Conservation (phyloP, 1,140 invertebrate species). For the Drosophila orena region DNA sequence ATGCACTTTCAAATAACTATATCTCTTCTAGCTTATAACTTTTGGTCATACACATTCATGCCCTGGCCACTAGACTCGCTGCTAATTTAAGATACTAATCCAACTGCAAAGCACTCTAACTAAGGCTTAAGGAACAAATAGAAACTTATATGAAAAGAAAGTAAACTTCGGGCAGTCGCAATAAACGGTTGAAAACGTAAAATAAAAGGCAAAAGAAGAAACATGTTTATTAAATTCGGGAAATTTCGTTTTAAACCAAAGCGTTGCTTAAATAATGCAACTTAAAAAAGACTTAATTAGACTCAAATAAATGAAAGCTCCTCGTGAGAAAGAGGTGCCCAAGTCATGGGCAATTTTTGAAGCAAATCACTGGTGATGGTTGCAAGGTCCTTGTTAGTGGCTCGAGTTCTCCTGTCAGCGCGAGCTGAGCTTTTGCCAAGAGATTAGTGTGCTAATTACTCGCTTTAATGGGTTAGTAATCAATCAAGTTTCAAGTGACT, state of each 20-base stretch:
- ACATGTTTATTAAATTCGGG: neutral
- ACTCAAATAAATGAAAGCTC: neutral
- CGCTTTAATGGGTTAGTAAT: slow-evolving; percentile 28
- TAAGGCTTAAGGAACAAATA: slow-evolving; percentile 20
- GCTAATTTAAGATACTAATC: neutral
- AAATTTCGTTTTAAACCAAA: too few relatives aligned
- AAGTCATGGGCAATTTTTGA: neutral
- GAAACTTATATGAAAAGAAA: neutral
- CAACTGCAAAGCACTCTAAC: slow-evolving; percentile 20
- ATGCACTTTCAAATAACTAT: neutral
- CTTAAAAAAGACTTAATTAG: neutral
- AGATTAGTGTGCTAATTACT: slow-evolving; percentile 26
- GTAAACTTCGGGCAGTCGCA: neutral
- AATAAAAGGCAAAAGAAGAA: neutral
- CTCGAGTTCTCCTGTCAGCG: neutral
- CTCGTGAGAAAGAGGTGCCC: neutral
- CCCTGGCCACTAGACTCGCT: slow-evolving; percentile 12
- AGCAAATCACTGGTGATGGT: neutral
- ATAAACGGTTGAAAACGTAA: neutral
- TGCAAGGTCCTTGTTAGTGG: slow-evolving; percentile 12
- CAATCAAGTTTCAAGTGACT: slow-evolving; percentile 22
- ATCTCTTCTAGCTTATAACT: too few relatives aligned
- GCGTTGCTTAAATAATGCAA: neutral
- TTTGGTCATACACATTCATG: slow-evolving; percentile 1
- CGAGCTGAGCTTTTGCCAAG: neutral